Conservation (phyloP, 2,797 vertebrate species). For the Mus spretus region DNA sequence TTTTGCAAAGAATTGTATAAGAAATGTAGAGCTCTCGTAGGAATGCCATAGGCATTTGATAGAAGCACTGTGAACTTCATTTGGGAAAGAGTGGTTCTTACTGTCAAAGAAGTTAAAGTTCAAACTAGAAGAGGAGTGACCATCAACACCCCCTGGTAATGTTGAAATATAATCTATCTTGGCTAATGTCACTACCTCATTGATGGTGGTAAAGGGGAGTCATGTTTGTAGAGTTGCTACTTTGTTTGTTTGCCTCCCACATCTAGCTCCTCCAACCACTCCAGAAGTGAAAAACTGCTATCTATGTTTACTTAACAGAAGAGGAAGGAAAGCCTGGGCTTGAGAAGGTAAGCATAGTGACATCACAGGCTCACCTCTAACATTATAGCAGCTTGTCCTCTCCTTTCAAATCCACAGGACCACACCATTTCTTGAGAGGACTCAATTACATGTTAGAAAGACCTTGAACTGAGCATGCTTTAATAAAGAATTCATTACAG, state of each 20-base stretch:
- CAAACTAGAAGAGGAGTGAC: background rate
- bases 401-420: background rate
- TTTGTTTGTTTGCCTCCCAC: background rate
- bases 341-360: background rate
- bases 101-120: constrained; percentile 3
- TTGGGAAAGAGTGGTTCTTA: constrained; percentile 14
- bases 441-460: background rate
- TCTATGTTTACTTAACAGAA: background rate
- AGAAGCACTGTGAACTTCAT: background rate
- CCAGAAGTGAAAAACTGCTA: background rate
- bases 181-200: background rate
- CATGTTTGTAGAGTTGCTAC: background rate
- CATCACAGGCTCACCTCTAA: background rate
- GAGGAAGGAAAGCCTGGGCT: background rate
- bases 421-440: background rate
- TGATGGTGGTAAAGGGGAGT: background rate
- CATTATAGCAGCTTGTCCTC: background rate
- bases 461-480: background rate
- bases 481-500: background rate
- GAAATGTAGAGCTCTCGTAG: background rate
- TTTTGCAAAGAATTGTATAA: background rate
- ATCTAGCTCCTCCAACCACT: background rate
- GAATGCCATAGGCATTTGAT: background rate
- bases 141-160: background rate
- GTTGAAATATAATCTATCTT: background rate